Base-by-base conservation (phyloP, 1,140 invertebrate genomes). In the Philotrypesis tridentata region DNA sequence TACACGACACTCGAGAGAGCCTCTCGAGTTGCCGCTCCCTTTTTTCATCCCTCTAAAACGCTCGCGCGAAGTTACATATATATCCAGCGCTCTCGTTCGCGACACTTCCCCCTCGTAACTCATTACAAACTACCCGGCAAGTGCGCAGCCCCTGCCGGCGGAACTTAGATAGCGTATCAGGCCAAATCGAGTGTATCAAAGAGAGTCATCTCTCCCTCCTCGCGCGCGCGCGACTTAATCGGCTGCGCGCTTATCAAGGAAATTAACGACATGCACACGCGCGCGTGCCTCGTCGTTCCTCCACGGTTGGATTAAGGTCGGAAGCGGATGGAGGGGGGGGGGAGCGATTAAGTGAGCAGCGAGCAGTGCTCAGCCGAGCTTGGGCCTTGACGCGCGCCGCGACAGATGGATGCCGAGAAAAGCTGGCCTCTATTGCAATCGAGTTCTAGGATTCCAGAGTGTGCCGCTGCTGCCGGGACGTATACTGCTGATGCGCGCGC, bases 141-240 rank as follows among this genome's bases (percentile, higher is more conserved):
- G 67, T 72, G n/a, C 27, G 27, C 17, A 12, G 48, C 1, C 14
- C 17, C 48, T 7, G 48, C 48, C 48, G 48, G 48, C 3, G 31
- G 17, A 79, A 79, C 67, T 61, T 37, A 60, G 60, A 68, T 65
- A 43, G 70, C 29, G 31, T 73, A 80, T 72, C 55, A 65, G n/a
- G 43, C 9, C 31, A 80, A 80, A 80, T 80, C 71, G 78, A 73
- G 55, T 80, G 70, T 80, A 73, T 73, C 78, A 73, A 71, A 79
- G 25, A 73, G 70, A 80, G 23, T 73, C 29, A 80, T 80, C 55
- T 80, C 60, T 23, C 12, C 25, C 6, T 17, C 14, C 29, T 37
- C 14, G 8, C 31, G 73, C 21, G 31, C 11, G 63, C 12, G 72
- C 72, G 12, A 73, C 70, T 73, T 73, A 43, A 80, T 73, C 70